Evolutionary conservation across 2,888 invertebrate genomes (phyloP).

Genomic region (Ichneumon xanthorius): DNA sequence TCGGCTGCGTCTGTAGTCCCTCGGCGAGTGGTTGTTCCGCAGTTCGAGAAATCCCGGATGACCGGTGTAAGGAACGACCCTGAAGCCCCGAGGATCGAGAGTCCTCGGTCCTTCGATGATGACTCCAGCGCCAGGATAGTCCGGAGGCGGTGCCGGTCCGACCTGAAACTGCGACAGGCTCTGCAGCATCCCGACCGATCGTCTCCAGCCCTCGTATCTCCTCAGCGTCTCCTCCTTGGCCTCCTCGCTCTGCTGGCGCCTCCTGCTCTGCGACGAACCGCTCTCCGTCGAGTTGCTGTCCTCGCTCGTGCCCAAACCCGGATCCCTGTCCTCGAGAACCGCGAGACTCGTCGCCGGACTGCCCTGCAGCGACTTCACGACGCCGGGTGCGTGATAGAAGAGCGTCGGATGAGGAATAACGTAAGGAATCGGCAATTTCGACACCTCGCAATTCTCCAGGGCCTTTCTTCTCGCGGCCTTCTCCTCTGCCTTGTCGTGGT

Average conservation of each 20-base stretch:
- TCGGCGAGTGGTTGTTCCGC: constrained; percentile 61
- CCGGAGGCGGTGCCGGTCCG: constrained; percentile 72
- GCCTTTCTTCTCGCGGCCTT: constrained; percentile 28
- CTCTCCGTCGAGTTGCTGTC: constrained; percentile 83
- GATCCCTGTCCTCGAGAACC: constrained; percentile 81
- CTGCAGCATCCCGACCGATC: constrained; percentile 80
- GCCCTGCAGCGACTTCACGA: constrained; percentile 70
- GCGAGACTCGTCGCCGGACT: constrained; percentile 78
- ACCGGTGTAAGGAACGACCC: constrained; percentile 64
- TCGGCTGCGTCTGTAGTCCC: constrained; percentile 82
- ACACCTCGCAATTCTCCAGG: constrained; percentile 46
- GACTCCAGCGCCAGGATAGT: constrained; percentile 78
- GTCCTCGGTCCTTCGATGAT: constrained; percentile 45
- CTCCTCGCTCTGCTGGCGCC: constrained; percentile 72
- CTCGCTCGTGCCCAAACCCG: constrained; percentile 82
- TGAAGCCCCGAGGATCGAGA: constrained; percentile 57
- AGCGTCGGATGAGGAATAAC: constrained; percentile 82
- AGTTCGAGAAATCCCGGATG: constrained; percentile 62
- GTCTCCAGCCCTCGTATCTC: constrained; percentile 77
- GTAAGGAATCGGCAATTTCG: constrained; percentile 78
- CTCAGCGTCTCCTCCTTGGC: constrained; percentile 62
- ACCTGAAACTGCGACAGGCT: constrained; percentile 79
- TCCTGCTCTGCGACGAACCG: constrained; percentile 81
- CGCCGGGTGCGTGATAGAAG: constrained; percentile 73
- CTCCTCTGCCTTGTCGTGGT: constrained; percentile 85